These are phyloP conservation scores for Atlantisia rogersi DNA, from an alignment of 2,113 vertebrate genomes.

Conservation along the genomic window DNA sequence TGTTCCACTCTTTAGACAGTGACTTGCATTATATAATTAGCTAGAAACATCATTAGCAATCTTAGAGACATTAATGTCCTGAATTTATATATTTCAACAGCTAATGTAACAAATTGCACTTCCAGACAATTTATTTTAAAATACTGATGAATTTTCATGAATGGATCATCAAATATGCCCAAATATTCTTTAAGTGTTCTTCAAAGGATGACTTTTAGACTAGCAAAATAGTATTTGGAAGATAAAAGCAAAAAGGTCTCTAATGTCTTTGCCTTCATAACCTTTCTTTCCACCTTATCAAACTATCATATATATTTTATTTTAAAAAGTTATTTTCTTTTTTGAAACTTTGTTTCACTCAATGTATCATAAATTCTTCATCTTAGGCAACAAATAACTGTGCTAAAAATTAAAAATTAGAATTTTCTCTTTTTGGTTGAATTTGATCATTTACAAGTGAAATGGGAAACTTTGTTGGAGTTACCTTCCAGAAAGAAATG, in stretches of 20 bases:
- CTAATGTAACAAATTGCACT: neutral
- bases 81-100: neutral
- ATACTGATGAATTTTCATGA: neutral
- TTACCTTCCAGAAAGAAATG: neutral
- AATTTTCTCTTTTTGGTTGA: neutral
- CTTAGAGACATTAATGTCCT: neutral
- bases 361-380: neutral
- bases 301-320: neutral
- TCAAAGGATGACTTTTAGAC: neutral
- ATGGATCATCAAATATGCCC: neutral
- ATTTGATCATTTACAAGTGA: neutral
- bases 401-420: neutral
- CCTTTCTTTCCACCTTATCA: neutral
- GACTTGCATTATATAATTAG: neutral
- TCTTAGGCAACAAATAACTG: neutral
- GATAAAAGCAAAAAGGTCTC: neutral
- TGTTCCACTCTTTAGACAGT: neutral
- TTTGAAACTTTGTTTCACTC: neutral
- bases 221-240: neutral
- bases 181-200: neutral
- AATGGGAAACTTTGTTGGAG: neutral
- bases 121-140: neutral
- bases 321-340: neutral
- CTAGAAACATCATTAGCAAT: neutral
- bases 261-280: neutral